Percentiles rank a stretch among this genome's conserved stretches.
Evolutionary conservation across 2,113 vertebrate species (phyloP).

Genomic region (Pycnonotus jocosus): DNA sequence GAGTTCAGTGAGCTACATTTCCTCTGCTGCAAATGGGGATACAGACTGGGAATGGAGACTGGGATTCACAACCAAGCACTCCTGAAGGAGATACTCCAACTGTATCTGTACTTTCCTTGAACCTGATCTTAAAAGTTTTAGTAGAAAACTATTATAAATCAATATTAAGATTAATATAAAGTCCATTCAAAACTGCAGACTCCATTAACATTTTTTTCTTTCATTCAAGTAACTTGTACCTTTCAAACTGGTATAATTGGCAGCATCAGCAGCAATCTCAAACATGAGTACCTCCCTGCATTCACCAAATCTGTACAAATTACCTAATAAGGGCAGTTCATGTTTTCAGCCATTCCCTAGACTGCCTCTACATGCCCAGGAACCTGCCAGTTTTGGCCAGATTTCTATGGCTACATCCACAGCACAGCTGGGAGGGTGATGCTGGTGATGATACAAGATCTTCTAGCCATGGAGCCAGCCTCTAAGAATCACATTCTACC

Average conservation of each 20-base stretch:
- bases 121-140: not conserved
- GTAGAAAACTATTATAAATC: not conserved
- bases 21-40: not conserved
- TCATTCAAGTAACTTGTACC: not conserved
- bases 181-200: not conserved
- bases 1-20: not conserved
- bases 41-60: not conserved
- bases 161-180: not conserved
- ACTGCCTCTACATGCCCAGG: not conserved
- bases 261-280: not conserved
- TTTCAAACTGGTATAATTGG: not conserved
- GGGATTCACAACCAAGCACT: not conserved
- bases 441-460: not conserved
- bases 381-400: not conserved
- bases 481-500: not conserved
- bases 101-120: not conserved
- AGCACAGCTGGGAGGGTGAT: not conserved
- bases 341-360: not conserved
- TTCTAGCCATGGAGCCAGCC: not conserved
- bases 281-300: not conserved
- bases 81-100: not conserved
- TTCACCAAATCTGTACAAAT: not conserved
- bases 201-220: not conserved
- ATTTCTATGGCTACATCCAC: not conserved
- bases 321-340: not conserved